Evolutionary conservation across 2,888 invertebrate species (phyloP).

Genomic region (Melanostoma scalare): DNA sequence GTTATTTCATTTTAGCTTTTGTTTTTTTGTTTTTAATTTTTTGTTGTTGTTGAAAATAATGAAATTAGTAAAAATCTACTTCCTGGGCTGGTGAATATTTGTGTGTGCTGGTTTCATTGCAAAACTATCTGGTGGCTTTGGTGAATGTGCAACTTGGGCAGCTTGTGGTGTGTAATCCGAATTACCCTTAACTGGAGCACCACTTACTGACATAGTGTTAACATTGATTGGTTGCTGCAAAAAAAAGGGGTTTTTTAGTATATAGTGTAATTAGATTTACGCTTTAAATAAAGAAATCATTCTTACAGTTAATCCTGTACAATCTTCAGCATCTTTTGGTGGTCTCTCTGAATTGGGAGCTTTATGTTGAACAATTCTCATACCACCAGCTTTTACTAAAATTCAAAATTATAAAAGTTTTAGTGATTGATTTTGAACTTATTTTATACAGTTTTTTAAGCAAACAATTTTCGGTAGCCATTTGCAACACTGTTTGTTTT

Average conservation of each 20-base stretch:
- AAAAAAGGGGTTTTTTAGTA: constrained; percentile 11
- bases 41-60: constrained; percentile 3
- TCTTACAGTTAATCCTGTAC: constrained; percentile 88
- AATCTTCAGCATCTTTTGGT: constrained; percentile 87
- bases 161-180: constrained; percentile 95
- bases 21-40: neutral
- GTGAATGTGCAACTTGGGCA: constrained; percentile 92
- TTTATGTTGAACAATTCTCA: constrained; percentile 95
- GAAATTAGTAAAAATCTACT: constrained; percentile 83
- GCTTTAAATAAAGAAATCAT: neutral
- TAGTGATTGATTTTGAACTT: neutral
- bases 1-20: constrained; percentile 13
- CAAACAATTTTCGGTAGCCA: too few relatives aligned
- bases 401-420: constrained; percentile 45
- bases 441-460: neutral
- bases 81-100: constrained; percentile 94
- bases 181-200: constrained; percentile 91
- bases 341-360: constrained; percentile 86
- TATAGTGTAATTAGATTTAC: neutral
- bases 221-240: constrained; percentile 83
- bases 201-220: constrained; percentile 89
- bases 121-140: constrained; percentile 87
- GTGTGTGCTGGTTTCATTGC: constrained; percentile 85
- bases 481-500: too few relatives aligned
- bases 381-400: constrained; percentile 94